Evolutionary conservation across 2,888 invertebrate species (phyloP).

Genomic region (Torymus tubicola): DNA sequence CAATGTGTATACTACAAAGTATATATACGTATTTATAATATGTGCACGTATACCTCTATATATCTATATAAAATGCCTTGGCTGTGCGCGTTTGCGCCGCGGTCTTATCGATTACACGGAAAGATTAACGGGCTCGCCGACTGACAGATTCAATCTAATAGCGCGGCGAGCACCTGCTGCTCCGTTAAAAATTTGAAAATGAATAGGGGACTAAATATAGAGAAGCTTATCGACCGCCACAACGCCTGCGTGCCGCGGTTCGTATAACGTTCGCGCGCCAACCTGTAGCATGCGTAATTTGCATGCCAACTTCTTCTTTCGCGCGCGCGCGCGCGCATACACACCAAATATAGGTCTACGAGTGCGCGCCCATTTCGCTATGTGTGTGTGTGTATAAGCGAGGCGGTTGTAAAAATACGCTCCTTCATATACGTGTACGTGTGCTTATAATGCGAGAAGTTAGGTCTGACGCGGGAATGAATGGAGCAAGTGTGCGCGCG

Average conservation of each 20-base stretch:
- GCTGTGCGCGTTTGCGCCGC: not conserved
- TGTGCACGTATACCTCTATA: no score
- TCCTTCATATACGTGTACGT: no score
- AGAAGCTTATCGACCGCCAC: not conserved
- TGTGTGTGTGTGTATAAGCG: not conserved
- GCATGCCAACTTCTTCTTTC: slow-evolving; percentile 24
- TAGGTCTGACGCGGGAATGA: slow-evolving; percentile 5
- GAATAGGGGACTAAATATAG: slow-evolving; percentile 35
- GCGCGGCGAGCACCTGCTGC: slow-evolving; percentile 4
- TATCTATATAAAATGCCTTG: no score
- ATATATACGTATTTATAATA: no score
- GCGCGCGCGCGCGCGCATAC: not conserved
- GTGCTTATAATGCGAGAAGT: no score
- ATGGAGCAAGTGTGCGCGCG: slow-evolving; percentile 19
- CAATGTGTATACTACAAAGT: no score
- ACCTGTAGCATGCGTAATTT: slow-evolving; percentile 41
- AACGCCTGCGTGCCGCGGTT: not conserved
- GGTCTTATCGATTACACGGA: slow-evolving; percentile 16
- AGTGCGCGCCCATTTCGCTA: not conserved
- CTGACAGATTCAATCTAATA: slow-evolving; percentile 39
- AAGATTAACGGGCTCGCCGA: slow-evolving; percentile 34
- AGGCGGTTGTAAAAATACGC: not conserved
- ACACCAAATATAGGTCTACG: not conserved
- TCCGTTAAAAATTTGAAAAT: slow-evolving; percentile 24
- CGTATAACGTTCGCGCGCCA: slow-evolving; percentile 4